Evolutionary conservation across 2,113 vertebrate genomes (phyloP), one percentile per base, ranked within the genome.

Genomic region (Sturnira hondurensis): DNA sequence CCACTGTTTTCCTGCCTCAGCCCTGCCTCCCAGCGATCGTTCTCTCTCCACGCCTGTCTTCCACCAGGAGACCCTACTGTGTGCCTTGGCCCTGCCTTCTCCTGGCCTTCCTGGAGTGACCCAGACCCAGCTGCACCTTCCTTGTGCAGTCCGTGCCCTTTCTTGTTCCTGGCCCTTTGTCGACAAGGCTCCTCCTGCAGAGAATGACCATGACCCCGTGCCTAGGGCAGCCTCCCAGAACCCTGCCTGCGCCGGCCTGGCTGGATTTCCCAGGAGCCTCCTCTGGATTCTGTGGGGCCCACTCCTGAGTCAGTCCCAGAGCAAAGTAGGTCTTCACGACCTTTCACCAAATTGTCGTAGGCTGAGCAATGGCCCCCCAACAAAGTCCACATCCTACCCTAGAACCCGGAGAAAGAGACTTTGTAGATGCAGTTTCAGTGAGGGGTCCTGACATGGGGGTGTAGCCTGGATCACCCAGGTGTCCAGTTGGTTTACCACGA

Each of bases 151-250:
- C 33, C 47, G 26, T 4, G 0, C 14, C 6, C 15, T 68, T 24
- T 43, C 36, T 7, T 16, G 3, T 31, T 1, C 1, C 43, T 2
- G 7, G 14, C 12, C 26, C 52, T 54, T 12, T 70, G 89, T 61
- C 68, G 19, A 2, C 16, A 2, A 0, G 3, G 22, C 71, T 26
- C 38, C 52, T 84, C 52, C 43, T 43, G 58, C 41, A 47, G 52
- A 50, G 73, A 63, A 9, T 2, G 52, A 12, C 58, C 0, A 0
- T 4, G 50, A 41, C 78, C 3, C 0, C 0, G 0, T 0, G 7
- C 38, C 19, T 7, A 24, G 14, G 38, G n/a, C 20, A 10, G 78
- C 61, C 54, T 71, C n/a, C 36, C 24, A 2, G 33, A 19, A 2
- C 41, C 24, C 1, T 0, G 0, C 19, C 43, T 52, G 38, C 3